phyloP scores from a whole-genome alignment of 2,888 invertebrate genomes.

The Mythimna vitellina region DNA sequence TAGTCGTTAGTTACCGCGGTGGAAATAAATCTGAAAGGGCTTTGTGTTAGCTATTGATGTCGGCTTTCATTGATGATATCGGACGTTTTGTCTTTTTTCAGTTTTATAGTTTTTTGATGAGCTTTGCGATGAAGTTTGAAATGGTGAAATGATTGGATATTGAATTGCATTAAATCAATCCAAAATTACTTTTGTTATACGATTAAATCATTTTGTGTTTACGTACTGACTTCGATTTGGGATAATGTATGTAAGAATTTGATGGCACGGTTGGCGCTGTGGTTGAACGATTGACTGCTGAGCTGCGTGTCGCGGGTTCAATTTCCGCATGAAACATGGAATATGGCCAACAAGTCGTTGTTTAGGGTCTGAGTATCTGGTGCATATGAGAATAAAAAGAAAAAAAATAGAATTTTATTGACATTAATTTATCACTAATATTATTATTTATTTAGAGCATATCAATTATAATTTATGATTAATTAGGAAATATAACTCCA shows the following conservation, averaged over 20 bases:
- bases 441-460: too few relatives aligned
- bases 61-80: slow-evolving; percentile 27
- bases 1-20: slow-evolving; percentile 59
- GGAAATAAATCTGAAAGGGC: slow-evolving; percentile 45
- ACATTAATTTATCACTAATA: too few relatives aligned
- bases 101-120: slow-evolving; percentile 8
- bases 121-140: slow-evolving; percentile 15
- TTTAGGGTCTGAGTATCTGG: too few relatives aligned
- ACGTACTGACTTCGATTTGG: not conserved
- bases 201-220: not conserved
- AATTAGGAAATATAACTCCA: too few relatives aligned
- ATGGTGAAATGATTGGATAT: not conserved
- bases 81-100: slow-evolving; percentile 3
- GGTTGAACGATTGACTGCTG: too few relatives aligned
- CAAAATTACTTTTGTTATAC: not conserved
- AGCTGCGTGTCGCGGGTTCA: too few relatives aligned
- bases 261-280: not conserved
- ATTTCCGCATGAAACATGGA: too few relatives aligned
- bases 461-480: too few relatives aligned
- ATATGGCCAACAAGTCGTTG: too few relatives aligned
- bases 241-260: not conserved
- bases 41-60: slow-evolving; percentile 49
- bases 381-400: too few relatives aligned
- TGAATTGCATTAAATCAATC: not conserved
- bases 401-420: too few relatives aligned